Conservation (phyloP, 2,113 vertebrate species). For the Cavia porcellus region DNA sequence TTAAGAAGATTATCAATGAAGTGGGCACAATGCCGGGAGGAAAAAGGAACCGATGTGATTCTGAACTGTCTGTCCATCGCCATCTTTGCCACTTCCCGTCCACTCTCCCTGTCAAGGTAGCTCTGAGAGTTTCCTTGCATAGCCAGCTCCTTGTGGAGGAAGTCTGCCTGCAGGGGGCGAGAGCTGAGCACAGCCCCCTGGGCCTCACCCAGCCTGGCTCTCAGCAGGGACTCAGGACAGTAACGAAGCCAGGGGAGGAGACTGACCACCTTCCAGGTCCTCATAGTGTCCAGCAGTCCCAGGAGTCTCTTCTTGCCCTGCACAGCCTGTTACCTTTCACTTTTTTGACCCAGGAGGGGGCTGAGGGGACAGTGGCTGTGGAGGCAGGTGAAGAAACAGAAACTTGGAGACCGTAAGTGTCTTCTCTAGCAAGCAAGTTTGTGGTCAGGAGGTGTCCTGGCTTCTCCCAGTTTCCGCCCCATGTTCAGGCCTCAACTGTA, state of each 20-base stretch:
- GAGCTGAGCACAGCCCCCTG: background rate
- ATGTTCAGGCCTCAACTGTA: accelerated
- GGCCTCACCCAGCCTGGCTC: background rate
- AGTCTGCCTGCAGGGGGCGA: background rate
- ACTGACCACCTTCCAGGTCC: background rate
- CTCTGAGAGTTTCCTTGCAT: background rate
- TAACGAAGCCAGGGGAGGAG: background rate
- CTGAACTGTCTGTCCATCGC: background rate
- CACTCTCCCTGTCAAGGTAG: accelerated
- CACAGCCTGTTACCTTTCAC: background rate
- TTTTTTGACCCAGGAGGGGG: background rate
- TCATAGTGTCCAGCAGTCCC: accelerated
- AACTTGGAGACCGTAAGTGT: background rate
- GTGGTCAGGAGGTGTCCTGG: background rate
- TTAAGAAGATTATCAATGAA: background rate
- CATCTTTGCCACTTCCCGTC: background rate
- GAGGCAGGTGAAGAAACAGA: background rate
- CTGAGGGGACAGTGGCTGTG: background rate
- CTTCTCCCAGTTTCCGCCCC: background rate
- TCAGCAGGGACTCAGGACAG: accelerated
- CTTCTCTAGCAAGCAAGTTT: accelerated
- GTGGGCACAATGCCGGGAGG: background rate
- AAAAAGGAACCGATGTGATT: background rate
- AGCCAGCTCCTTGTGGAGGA: background rate
- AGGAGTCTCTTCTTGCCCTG: background rate